These are phyloP conservation scores for Mormyrops boulengeri DNA, from an alignment of 2,797 vertebrate species.

Conservation along the genomic window DNA sequence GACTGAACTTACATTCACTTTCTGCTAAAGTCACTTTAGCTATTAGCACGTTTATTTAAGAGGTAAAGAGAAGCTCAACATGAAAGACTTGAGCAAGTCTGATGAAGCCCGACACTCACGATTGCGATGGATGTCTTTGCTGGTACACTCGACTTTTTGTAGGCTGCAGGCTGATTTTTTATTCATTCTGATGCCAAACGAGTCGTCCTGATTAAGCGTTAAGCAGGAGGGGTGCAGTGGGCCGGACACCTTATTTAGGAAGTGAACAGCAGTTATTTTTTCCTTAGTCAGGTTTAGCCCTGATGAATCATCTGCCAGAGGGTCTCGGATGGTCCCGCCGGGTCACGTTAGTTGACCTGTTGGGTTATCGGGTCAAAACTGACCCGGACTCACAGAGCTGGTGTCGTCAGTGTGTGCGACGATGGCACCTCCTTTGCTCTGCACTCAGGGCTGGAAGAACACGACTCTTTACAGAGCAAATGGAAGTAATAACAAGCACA, in stretches of 20 bases:
- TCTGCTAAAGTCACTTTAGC: not conserved
- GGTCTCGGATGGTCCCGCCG: conserved; percentile 29
- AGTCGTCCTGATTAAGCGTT: conserved; percentile 35
- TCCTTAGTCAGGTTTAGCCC: not conserved
- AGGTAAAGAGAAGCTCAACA: not conserved
- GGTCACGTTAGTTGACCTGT: conserved; percentile 36
- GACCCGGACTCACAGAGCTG: conserved; percentile 34
- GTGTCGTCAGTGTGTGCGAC: conserved; percentile 32
- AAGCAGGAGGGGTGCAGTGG: conserved; percentile 23
- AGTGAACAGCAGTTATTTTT: conserved; percentile 7
- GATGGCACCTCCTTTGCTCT: not conserved
- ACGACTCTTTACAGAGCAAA: conserved; percentile 33
- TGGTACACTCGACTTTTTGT: not conserved
- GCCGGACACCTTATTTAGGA: not conserved
- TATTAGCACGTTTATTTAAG: not conserved
- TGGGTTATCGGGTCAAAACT: conserved; percentile 38
- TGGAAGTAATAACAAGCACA: conserved; percentile 35
- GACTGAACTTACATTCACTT: not conserved
- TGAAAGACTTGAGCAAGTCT: not conserved
- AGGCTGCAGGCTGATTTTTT: conserved; percentile 39
- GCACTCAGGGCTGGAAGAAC: not conserved
- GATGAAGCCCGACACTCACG: not conserved
- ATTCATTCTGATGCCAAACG: conserved; percentile 42
- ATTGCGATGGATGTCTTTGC: not conserved
- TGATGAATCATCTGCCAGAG: conserved; percentile 13